These are phyloP conservation scores for Liolophura sinensis DNA, from an alignment of 1,140 invertebrate genomes.

Conservation along the genomic window DNA sequence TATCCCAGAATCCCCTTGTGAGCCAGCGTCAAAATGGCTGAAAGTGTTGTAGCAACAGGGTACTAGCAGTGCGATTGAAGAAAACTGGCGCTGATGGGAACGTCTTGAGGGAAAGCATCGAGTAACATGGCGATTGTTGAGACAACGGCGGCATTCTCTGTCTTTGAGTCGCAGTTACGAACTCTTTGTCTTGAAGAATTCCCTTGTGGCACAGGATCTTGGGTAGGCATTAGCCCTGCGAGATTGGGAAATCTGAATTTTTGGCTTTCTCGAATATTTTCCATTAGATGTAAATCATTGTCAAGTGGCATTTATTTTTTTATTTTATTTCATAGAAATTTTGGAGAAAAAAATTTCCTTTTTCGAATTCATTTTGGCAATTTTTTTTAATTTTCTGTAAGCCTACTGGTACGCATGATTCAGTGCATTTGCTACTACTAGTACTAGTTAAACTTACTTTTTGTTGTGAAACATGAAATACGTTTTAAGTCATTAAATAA, in stretches of 20 bases:
- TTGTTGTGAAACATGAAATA: no score
- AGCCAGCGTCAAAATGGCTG: constrained; percentile 43
- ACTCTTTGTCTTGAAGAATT: constrained; percentile 52
- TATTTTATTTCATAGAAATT: not conserved
- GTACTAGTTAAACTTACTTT: no score
- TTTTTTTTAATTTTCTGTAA: no score
- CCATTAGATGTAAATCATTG: no score
- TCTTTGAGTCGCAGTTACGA: constrained; percentile 48
- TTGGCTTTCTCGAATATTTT: not conserved
- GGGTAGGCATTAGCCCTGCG: constrained; percentile 32
- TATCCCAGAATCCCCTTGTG: no score
- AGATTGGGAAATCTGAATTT: not conserved
- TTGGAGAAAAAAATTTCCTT: constrained; percentile 4
- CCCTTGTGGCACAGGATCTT: constrained; percentile 50
- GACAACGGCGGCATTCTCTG: constrained; percentile 32
- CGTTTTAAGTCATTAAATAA: no score
- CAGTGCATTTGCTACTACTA: no score
- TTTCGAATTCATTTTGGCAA: no score
- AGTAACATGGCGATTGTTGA: constrained; percentile 21
- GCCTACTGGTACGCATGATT: no score
- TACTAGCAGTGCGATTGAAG: constrained; percentile 4
- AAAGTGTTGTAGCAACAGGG: constrained; percentile 28
- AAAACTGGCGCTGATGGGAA: constrained; percentile 12
- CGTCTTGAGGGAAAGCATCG: constrained; percentile 6
- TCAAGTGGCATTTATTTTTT: not conserved